Evolutionary conservation across 2,113 vertebrate species (phyloP), one percentile per base, ranked within the genome.

Genomic region (Delphinus delphis): DNA sequence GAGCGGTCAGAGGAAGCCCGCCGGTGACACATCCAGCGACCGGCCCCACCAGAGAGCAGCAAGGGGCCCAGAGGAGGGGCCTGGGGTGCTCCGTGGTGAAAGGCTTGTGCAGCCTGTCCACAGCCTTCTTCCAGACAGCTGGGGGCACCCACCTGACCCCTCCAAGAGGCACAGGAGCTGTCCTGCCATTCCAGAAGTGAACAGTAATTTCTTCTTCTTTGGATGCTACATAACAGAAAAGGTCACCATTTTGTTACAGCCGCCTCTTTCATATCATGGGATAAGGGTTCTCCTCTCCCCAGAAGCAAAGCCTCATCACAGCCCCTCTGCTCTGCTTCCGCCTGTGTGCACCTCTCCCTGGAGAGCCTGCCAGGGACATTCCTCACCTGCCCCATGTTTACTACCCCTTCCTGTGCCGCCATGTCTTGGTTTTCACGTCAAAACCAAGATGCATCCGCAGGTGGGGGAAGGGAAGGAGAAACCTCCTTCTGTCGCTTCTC

Each of bases 131-230:
- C 93, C 99, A 98, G 6, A 98, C 93, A 33, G 97, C 63, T 2
- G 98, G 92, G 14, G 99, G 95, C 96, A 99, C 98, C 98, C 99
- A 98, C 86, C 98, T 84, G 62, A 99, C 99, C 79, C 98, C 97
- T 14, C 96, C 98, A 55, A 33, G 10, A 0, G 99, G 98, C 41
- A 99, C 97, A 38, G 98, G 97, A 33, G 95, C 97, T 84, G 97
- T 98, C 83, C 97, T 98, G 74, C 98, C 98, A 50, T 99, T 99
- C 99, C 99, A 99, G 97, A 99, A 99, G 74, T 98, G 96, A 93
- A 99, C 98, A 3, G 50, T 96, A 74, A 99, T 97, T 95, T 99
- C 97, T 92, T 97, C 88, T 90, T 98, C 98, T 89, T 98, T 98
- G 31, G 97, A 98, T 67, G 68, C 99, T 99, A 80, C 73, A n/a